Percentiles rank a stretch among this genome's conserved stretches.
phyloP scores from a whole-genome alignment of 2,113 vertebrate species.

The Albula goreensis region DNA sequence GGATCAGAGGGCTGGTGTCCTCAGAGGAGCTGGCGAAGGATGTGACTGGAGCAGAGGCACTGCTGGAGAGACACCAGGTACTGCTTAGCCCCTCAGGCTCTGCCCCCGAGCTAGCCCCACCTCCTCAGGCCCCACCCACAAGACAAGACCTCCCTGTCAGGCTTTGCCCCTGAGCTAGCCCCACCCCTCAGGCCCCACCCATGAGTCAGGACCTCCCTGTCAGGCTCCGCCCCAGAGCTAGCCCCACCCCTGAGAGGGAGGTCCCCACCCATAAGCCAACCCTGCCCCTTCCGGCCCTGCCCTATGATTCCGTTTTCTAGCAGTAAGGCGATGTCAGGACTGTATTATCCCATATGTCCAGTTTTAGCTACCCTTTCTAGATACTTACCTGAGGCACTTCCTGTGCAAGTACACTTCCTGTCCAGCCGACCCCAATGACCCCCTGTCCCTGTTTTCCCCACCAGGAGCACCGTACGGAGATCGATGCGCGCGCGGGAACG shows the following conservation, averaged over 20 bases:
- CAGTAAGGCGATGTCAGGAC: no score
- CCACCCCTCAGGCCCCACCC: neutral
- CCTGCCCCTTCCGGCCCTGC: no score
- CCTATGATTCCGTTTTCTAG: no score
- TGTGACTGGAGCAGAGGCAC: conserved; percentile 93
- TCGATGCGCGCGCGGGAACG: conserved; percentile 92
- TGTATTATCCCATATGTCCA: no score
- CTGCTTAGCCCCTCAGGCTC: neutral
- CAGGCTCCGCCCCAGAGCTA: neutral
- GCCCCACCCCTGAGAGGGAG: neutral
- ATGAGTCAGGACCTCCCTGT: neutral
- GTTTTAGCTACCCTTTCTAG: no score
- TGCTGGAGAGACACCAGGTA: conserved; percentile 95
- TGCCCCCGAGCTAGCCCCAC: neutral
- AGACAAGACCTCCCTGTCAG: no score
- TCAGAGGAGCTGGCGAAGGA: conserved; percentile 97
- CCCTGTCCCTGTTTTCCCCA: no score
- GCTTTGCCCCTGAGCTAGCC: neutral
- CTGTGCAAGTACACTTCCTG: no score
- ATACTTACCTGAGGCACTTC: no score
- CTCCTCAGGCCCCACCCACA: no score
- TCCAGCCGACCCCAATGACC: no score
- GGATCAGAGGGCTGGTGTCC: conserved; percentile 92
- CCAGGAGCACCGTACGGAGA: conserved; percentile 97
- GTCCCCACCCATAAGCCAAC: neutral